Base-by-base conservation (phyloP, 2,888 invertebrate species). In the Monochamus alternatus region DNA sequence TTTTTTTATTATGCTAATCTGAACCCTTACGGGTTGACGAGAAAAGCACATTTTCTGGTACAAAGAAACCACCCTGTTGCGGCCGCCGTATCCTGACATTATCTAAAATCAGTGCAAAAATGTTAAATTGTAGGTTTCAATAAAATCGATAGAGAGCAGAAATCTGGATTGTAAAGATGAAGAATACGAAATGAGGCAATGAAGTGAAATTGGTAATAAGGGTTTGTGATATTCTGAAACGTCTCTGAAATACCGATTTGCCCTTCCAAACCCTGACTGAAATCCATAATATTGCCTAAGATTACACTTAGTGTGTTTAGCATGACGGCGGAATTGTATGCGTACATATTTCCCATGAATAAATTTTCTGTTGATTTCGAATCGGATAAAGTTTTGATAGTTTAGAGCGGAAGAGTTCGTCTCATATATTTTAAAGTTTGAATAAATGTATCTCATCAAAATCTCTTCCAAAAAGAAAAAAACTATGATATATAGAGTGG, bases 111-210 rank as follows among this genome's bases (percentile, higher is more conserved):
- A 14, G 43, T 52, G 63, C 38, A 14, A 52, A 63, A 71, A 51
- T 30, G 55, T 52, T 32, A 71, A 70, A 71, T 52, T 71, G 60
- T 43, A 14, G 52, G 55, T 75, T 75, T 59, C 65, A 47, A 65
- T 69, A 77, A 79, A 79, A 79, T 77, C 76, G 72, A 79, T 76
- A 74, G 51, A 47, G 52, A 64, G 62, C 71, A 75, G 76, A 74
- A 79, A 77, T 79, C 76, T 74, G 71, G 63, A 76, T 70, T 67
- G 73, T 73, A 75, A 74, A 76, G 75, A 79, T 77, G 71, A 76
- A 77, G 78, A 79, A 79, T 79, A 75, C 77, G 67, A 73, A 77
- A 77, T 79, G 77, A 76, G 76, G 75, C 74, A 73, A 60, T 60
- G 60, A 66, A 73, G 65, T 51, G 58, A 66, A 63, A 73, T 73